Evolutionary conservation across 2,797 vertebrate genomes (phyloP).

Genomic region (Acrossocheilus wenchowensis): DNA sequence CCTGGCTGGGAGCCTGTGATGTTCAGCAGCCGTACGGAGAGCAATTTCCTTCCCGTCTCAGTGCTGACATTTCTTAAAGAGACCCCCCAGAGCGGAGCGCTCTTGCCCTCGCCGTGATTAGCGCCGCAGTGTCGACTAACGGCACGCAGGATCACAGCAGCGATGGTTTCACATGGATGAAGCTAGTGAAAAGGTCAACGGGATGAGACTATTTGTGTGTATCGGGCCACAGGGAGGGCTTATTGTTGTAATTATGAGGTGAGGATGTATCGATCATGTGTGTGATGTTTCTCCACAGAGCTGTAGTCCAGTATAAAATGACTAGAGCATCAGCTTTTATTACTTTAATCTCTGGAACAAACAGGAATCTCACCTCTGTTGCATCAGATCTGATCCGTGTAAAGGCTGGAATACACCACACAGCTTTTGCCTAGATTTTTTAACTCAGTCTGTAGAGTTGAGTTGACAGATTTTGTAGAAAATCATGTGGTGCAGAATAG

Average conservation of each 20-base stretch:
- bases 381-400: neutral
- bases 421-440: neutral
- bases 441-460: neutral
- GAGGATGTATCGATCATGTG: neutral
- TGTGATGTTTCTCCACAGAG: slow-evolving; percentile 34
- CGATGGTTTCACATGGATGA: neutral
- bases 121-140: neutral
- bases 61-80: slow-evolving; percentile 63
- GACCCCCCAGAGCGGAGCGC: slow-evolving; percentile 48
- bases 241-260: slow-evolving; percentile 43
- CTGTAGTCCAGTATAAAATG: neutral
- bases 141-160: neutral
- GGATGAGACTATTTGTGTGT: neutral
- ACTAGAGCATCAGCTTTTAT: neutral
- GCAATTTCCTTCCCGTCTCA: slow-evolving; percentile 55
- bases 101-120: slow-evolving; percentile 55
- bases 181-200: slow-evolving; percentile 26
- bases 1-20: slow-evolving; percentile 53
- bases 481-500: neutral
- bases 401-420: neutral
- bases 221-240: neutral
- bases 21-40: slow-evolving; percentile 48
- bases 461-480: neutral
- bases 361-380: neutral
- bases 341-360: neutral